phyloP scores from a whole-genome alignment of 2,113 vertebrate species.

The Paedocypris sp. region DNA sequence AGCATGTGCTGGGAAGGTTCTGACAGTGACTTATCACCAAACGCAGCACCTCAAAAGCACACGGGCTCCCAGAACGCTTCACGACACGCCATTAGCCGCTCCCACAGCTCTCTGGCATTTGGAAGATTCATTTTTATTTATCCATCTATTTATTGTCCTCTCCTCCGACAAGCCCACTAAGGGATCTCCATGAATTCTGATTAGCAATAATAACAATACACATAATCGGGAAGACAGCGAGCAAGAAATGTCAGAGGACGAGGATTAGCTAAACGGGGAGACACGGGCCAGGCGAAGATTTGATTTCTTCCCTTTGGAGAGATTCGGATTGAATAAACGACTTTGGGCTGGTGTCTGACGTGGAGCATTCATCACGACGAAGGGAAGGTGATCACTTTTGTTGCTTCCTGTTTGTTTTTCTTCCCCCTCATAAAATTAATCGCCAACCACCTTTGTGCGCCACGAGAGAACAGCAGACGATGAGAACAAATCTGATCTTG shows the following conservation, averaged over 20 bases:
- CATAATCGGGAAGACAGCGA: constrained; percentile 44
- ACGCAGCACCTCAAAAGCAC: neutral
- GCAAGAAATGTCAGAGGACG: constrained; percentile 48
- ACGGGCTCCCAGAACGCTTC: neutral
- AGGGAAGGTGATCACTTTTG: neutral
- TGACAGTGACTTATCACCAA: neutral
- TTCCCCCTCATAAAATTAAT: neutral
- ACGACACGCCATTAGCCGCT: neutral
- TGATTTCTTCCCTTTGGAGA: constrained; percentile 25
- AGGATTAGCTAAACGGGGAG: constrained; percentile 48
- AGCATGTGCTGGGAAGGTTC: too few relatives aligned
- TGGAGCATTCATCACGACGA: constrained; percentile 19
- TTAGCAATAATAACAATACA: constrained; percentile 54
- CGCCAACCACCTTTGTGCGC: constrained; percentile 16
- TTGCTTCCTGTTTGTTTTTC: neutral
- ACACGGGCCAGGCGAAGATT: constrained; percentile 46
- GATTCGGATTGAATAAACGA: constrained; percentile 45
- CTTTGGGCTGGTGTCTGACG: constrained; percentile 42
- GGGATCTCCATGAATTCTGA: constrained; percentile 38
- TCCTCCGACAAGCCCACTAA: constrained; percentile 20
- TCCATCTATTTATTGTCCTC: constrained; percentile 46
- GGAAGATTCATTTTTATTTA: constrained; percentile 29
- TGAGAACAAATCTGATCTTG: constrained; percentile 17
- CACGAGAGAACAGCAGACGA: constrained; percentile 19
- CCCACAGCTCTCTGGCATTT: constrained; percentile 31